These are phyloP conservation scores for Carassius carassius DNA, from an alignment of 2,113 vertebrate species.

Conservation along the genomic window DNA sequence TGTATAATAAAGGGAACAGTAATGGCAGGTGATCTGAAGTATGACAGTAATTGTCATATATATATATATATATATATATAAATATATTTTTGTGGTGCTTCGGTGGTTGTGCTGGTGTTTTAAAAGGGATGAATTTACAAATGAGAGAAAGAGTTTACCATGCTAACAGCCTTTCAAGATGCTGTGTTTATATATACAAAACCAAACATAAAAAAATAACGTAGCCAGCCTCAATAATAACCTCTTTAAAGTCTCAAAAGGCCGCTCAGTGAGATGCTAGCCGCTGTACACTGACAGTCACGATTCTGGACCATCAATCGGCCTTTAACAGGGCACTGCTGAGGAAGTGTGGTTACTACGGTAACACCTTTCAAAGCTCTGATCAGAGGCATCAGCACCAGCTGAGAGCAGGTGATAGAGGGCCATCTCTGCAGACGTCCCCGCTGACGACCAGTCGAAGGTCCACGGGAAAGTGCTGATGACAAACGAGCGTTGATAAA, in stretches of 20 bases:
- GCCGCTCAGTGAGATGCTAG: neutral
- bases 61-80: no score
- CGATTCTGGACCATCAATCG: conserved; percentile 40
- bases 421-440: conserved; percentile 18
- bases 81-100: neutral
- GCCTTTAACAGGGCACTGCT: conserved; percentile 33
- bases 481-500: conserved; percentile 10
- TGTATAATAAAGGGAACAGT: neutral
- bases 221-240: neutral
- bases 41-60: neutral
- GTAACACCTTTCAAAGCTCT: conserved; percentile 40
- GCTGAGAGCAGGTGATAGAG: conserved; percentile 40
- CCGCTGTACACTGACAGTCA: neutral
- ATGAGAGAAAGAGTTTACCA: neutral
- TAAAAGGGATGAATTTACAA: neutral
- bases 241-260: neutral
- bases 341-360: conserved; percentile 57
- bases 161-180: neutral
- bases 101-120: neutral
- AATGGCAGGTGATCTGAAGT: neutral
- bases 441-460: conserved; percentile 28
- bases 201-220: neutral
- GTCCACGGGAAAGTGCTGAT: conserved; percentile 12
- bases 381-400: conserved; percentile 4
- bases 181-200: neutral